Base-by-base conservation (phyloP, 2,888 invertebrate genomes). In the Sesia bembeciformis region DNA sequence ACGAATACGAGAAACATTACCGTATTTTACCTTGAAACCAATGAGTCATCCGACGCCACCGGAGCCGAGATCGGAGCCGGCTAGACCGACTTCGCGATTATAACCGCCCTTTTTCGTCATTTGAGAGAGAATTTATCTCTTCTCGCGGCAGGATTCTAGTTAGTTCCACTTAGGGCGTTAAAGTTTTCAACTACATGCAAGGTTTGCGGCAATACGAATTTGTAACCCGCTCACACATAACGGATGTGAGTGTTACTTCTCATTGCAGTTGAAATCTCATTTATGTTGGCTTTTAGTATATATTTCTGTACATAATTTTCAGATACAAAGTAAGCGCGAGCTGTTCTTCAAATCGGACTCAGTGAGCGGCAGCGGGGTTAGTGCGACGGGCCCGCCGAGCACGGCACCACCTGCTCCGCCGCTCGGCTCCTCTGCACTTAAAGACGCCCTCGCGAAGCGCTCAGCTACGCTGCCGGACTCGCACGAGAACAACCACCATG, bases 291-390 rank as follows among this genome's bases (percentile, higher is more conserved):
- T 8, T 40, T 40, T 40, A n/a, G 50, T 39, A 38, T 6, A 5
- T 38, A 51, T 57, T 23, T 23, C 58, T 55, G 57, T 57, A 55
- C 61, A 63, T 63, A 65, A 52, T 63, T 90, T 91, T 23, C 91
- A 94, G 93, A 91, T 95, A 81, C 95, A 95, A 89, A 93, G 93
- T 80, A 96, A 96, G 90, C 92, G 96, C 69, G 96, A 96, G 90
- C 92, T 95, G 89, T 96, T 96, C 90, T 96, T 96, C 90, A 95
- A 95, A 82, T 92, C 93, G 60, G 92, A 92, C 66, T 89, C 91
- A 50, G 85, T 91, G 76, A 91, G 91, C 68, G 79, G 82, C 59
- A 70, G 77, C 65, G 92, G 91, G 70, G 91, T 72, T 65, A 78
- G 79, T 65, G 72, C 79, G 56, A 72, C 83, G 60, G 83, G 82